Percentiles rank a stretch among this genome's conserved stretches.
These are phyloP conservation scores for Ecliptopera silaceata DNA, from an alignment of 2,888 invertebrate genomes.

Conservation along the genomic window DNA sequence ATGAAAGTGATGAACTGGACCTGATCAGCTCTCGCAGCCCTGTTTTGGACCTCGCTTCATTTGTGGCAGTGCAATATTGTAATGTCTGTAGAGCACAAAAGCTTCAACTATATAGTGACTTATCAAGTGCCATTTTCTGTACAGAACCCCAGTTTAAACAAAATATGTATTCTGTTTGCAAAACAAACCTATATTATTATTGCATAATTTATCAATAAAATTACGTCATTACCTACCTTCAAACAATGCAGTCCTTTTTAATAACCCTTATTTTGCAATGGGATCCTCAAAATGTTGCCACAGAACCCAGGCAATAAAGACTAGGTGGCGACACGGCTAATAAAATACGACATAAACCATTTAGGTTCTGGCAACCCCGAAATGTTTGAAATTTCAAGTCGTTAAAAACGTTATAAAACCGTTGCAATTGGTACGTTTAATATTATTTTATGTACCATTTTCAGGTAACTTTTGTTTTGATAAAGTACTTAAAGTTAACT, in stretches of 20 bases:
- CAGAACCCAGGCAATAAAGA: conserved; percentile 46
- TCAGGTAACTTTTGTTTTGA: conserved; percentile 1
- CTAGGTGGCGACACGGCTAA: conserved; percentile 52
- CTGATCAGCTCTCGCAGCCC: too few relatives aligned
- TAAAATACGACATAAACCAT: conserved; percentile 59
- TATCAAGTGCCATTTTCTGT: too few relatives aligned
- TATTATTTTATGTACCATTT: conserved; percentile 49
- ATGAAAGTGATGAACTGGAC: too few relatives aligned
- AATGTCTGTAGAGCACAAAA: too few relatives aligned
- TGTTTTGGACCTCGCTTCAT: too few relatives aligned
- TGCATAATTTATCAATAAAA: conserved; percentile 7
- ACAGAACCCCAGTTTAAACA: neutral
- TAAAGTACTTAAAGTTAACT: too few relatives aligned
- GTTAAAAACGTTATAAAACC: conserved; percentile 46
- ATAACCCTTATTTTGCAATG: conserved; percentile 34
- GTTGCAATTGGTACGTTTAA: conserved; percentile 54
- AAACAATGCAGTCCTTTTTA: conserved; percentile 32
- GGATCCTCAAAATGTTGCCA: conserved; percentile 36
- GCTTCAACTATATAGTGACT: too few relatives aligned
- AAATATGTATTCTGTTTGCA: neutral
- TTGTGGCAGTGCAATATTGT: too few relatives aligned
- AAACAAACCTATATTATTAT: neutral
- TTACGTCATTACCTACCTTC: conserved; percentile 1
- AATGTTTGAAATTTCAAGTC: conserved; percentile 60
- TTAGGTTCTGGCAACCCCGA: conserved; percentile 45